Evolutionary conservation across 2,113 vertebrate species (phyloP), one percentile per base, ranked within the genome.

Genomic region (Aplodontia rufa): DNA sequence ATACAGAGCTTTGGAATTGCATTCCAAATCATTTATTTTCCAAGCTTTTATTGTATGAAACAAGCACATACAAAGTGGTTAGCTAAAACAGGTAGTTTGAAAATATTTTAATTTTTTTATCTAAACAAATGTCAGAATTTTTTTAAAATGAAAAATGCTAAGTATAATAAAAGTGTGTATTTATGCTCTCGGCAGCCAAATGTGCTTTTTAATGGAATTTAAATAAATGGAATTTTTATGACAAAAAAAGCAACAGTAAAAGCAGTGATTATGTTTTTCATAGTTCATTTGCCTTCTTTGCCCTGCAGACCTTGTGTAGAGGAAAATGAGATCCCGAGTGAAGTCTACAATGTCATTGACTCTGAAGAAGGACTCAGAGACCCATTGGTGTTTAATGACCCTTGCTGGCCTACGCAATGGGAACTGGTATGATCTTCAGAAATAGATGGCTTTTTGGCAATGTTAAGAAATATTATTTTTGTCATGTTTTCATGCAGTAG

Each of bases 351-450:
- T 98, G 98, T 97, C 98, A 98, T 97, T 98, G 98, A 98, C 96
- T 98, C 98, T 98, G 97, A 98, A 98, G 98, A 98, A 98, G 98
- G 96, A 98, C 97, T 98, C 98, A 98, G 98, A 98, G 98, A 98
- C 96, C 97, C 97, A 98, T 98, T 99, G 98, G 97, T 99, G 98
- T 99, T 99, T 98, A 99, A 99, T 98, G 99, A 99, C 98, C 99
- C 99, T 96, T 99, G 98, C 95, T 99, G 99, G 98, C 98, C 98
- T 98, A 85, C 98, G 98, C 97, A 98, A 97, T 98, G 98, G 98
- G 98, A 99, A 98, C 98, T 98, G 98, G 99, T 99, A 98, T 96
- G 98, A 98, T 98, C 98, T 97, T 97, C 97, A 97, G 95, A 98
- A 97, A 97, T 95, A 98, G 95, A 98, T 97, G 45, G 82, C 97